Percentiles rank a stretch among this genome's conserved stretches.
Evolutionary conservation across 2,888 invertebrate genomes (phyloP).

Genomic region (Tanypteryx hageni): DNA sequence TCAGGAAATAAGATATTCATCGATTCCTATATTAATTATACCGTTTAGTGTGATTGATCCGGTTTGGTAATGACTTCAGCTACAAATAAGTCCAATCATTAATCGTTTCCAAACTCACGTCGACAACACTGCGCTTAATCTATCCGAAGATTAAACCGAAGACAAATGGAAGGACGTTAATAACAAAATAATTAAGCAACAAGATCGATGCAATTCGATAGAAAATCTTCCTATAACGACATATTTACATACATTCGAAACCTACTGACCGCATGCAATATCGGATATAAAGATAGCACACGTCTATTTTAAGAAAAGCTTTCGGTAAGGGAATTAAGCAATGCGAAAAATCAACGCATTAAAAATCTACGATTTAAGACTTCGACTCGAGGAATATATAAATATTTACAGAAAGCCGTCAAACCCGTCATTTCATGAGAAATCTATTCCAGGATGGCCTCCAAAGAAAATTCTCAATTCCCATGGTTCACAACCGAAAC

Average conservation of each 20-base stretch:
- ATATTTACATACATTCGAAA: too few relatives aligned
- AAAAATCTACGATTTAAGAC: background rate
- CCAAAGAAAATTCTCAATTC: background rate
- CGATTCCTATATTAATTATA: slow-evolving; percentile 20
- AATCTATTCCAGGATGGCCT: background rate
- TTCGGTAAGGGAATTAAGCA: background rate
- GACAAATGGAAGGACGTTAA: background rate
- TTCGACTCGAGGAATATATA: background rate
- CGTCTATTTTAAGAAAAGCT: background rate
- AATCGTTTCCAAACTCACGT: slow-evolving; percentile 20
- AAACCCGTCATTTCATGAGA: background rate
- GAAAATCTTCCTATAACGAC: too few relatives aligned
- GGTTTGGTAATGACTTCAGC: background rate
- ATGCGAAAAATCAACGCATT: background rate
- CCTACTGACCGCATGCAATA: too few relatives aligned
- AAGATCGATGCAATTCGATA: background rate
- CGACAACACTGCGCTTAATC: background rate
- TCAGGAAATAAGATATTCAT: slow-evolving; percentile 34
- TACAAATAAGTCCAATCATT: slow-evolving; percentile 1
- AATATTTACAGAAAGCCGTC: background rate
- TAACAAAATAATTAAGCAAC: background rate
- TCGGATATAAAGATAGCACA: too few relatives aligned
- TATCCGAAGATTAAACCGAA: background rate
- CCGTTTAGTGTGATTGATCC: slow-evolving; percentile 34
- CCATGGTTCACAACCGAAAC: background rate